These are phyloP conservation scores for Chaenocephalus aceratus DNA, from an alignment of 2,113 vertebrate species.

Conservation along the genomic window DNA sequence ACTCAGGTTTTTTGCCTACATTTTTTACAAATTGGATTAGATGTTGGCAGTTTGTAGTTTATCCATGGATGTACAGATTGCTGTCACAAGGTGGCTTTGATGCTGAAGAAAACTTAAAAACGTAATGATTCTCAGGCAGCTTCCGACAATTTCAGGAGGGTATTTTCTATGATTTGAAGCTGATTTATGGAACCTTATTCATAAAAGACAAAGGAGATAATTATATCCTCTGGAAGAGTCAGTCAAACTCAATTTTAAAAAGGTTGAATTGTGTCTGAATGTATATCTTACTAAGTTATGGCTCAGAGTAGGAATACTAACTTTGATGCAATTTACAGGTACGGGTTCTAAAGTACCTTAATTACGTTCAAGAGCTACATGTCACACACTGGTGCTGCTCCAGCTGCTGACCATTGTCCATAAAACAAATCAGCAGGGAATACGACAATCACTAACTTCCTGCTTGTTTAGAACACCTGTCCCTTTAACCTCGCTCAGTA, in stretches of 20 bases:
- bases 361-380: too few relatives aligned
- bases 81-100: neutral
- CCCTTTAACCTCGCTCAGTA: neutral
- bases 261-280: neutral
- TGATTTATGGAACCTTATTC: neutral
- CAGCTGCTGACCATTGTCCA: neutral
- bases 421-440: neutral
- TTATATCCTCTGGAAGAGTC: neutral
- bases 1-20: neutral
- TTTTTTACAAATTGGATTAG: neutral
- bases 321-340: neutral
- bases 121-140: neutral
- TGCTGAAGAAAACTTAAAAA: neutral
- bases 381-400: neutral
- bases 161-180: neutral
- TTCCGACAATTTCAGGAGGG: neutral
- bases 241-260: neutral
- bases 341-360: neutral
- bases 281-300: neutral
- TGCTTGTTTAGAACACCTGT: neutral
- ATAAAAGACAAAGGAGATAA: neutral
- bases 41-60: too few relatives aligned
- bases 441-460: neutral
- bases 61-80: neutral
- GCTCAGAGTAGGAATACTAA: neutral